Percentiles rank a stretch among this genome's conserved stretches.
These are phyloP conservation scores for Galleria mellonella DNA, from an alignment of 1,140 invertebrate genomes.

Conservation along the genomic window DNA sequence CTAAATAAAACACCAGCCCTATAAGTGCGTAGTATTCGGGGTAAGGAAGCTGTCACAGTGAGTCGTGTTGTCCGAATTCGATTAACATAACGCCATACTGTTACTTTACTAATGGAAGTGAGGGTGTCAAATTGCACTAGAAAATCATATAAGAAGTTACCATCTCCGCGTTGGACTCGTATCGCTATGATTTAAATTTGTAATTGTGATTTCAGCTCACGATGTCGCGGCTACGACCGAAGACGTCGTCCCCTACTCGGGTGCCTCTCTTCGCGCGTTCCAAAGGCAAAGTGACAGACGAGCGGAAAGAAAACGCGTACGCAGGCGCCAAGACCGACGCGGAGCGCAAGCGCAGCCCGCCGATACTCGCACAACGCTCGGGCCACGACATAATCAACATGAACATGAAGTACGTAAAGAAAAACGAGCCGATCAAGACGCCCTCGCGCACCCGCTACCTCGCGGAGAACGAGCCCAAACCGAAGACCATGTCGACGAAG, in stretches of 20 bases:
- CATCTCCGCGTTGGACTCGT: no score
- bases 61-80: slow-evolving; percentile 23
- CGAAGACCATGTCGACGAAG: slow-evolving; percentile 47
- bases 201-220: slow-evolving; percentile 42
- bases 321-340: slow-evolving; percentile 44
- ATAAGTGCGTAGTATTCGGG: slow-evolving; percentile 28
- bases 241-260: slow-evolving; percentile 47
- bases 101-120: slow-evolving; percentile 20
- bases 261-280: slow-evolving; percentile 50
- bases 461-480: slow-evolving; percentile 50
- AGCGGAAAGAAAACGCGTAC: slow-evolving; percentile 65
- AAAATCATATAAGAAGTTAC: not conserved
- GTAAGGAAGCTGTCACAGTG: slow-evolving; percentile 36
- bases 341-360: slow-evolving; percentile 39
- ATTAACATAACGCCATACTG: not conserved
- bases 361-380: slow-evolving; percentile 41
- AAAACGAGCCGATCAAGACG: slow-evolving; percentile 47
- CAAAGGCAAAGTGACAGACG: slow-evolving; percentile 52
- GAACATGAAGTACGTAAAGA: slow-evolving; percentile 48
- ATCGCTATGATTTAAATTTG: not conserved
- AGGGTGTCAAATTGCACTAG: slow-evolving; percentile 10
- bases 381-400: slow-evolving; percentile 44
- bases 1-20: slow-evolving; percentile 47
- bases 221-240: slow-evolving; percentile 54
- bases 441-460: slow-evolving; percentile 40